Conservation (phyloP, 2,888 invertebrate genomes). For the Pomacea canaliculata region DNA sequence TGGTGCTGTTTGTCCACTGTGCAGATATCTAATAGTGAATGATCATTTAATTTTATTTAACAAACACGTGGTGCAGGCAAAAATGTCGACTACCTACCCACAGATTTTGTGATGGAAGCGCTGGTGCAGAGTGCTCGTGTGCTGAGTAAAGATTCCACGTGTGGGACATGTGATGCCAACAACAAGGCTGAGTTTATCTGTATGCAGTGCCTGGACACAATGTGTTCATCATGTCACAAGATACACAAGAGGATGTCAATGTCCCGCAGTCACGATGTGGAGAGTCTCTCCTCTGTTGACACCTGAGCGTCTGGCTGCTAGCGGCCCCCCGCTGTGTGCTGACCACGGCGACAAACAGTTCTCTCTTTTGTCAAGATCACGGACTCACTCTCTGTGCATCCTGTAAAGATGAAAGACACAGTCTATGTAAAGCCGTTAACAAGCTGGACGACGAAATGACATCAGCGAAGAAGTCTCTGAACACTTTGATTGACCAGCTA, state of each 20-base stretch:
- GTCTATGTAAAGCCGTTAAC: slow-evolving; percentile 1
- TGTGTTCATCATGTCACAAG: neutral
- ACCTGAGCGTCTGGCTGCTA: neutral
- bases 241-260: neutral
- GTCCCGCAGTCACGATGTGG: neutral
- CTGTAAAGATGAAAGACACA: neutral
- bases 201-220: neutral
- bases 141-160: neutral
- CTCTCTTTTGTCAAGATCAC: neutral
- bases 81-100: neutral
- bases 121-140: neutral
- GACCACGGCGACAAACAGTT: neutral
- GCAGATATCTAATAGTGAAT: neutral
- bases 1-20: neutral
- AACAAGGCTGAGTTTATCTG: neutral
- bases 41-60: too few relatives aligned
- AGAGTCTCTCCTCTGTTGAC: neutral
- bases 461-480: too few relatives aligned
- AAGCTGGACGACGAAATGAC: neutral
- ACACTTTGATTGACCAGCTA: too few relatives aligned
- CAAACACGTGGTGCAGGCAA: too few relatives aligned
- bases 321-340: neutral
- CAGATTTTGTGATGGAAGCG: neutral
- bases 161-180: neutral
- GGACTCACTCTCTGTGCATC: neutral